phyloP scores from a whole-genome alignment of 2,797 vertebrate species.

The Labroides dimidiatus region DNA sequence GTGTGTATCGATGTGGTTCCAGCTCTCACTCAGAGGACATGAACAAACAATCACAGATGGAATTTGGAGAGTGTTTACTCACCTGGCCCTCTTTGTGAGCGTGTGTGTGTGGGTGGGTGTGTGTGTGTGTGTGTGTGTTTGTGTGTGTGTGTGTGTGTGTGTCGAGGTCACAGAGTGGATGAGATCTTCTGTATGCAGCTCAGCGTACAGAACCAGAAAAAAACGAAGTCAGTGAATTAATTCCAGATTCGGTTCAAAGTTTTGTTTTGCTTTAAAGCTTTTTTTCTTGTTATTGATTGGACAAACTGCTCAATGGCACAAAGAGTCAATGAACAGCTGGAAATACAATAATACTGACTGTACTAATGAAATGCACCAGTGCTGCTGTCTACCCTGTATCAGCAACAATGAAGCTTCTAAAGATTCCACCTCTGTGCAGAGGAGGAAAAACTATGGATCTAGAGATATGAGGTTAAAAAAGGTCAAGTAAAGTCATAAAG shows the following conservation, averaged over 20 bases:
- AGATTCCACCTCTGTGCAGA: not conserved
- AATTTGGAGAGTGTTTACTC: slow-evolving; percentile 68
- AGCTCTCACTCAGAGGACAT: slow-evolving; percentile 63
- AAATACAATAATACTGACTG: slow-evolving; percentile 29
- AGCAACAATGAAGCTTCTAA: not conserved
- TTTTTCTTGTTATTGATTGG: slow-evolving; percentile 26
- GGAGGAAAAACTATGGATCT: not conserved
- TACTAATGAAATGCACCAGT: slow-evolving; percentile 3
- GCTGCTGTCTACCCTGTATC: not conserved
- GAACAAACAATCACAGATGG: slow-evolving; percentile 74
- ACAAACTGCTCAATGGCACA: slow-evolving; percentile 16
- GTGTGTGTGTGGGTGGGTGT: slow-evolving; percentile 29
- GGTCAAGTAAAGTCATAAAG: not conserved
- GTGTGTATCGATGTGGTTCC: slow-evolving; percentile 57
- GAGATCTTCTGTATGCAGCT: slow-evolving; percentile 55
- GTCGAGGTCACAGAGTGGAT: slow-evolving; percentile 47
- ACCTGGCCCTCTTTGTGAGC: slow-evolving; percentile 44
- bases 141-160: slow-evolving; percentile 25
- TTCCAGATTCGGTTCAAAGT: slow-evolving; percentile 42
- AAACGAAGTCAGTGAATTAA: slow-evolving; percentile 42
- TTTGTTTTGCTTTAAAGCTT: slow-evolving; percentile 42
- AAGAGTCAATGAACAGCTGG: slow-evolving; percentile 2
- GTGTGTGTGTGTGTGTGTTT: slow-evolving; percentile 18
- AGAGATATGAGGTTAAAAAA: not conserved
- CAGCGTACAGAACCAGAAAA: slow-evolving; percentile 40